Evolutionary conservation across 53 echinoderm and acorn worm genomes (phyloP).

Genomic region (Echinometra lucunter): DNA sequence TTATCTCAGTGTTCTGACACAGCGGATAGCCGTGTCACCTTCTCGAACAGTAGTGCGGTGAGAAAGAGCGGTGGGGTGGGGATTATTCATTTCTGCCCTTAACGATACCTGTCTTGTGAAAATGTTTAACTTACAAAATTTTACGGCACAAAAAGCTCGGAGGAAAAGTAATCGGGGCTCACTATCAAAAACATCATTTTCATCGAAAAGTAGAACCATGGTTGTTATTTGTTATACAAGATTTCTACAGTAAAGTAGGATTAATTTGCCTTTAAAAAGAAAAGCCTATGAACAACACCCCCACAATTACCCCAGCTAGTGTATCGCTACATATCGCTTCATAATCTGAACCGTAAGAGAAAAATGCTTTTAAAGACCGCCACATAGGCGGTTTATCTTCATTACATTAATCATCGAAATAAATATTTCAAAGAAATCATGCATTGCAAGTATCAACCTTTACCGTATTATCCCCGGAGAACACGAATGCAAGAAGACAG

Average conservation of each 20-base stretch:
- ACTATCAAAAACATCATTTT: too few relatives aligned
- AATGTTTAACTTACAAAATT: too few relatives aligned
- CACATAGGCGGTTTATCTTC: not conserved
- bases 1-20: too few relatives aligned
- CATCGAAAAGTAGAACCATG: too few relatives aligned
- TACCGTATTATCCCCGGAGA: not conserved
- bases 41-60: too few relatives aligned
- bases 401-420: not conserved
- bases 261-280: not conserved
- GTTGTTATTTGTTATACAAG: too few relatives aligned
- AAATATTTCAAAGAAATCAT: not conserved
- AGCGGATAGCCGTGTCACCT: too few relatives aligned
- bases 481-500: constrained; percentile 20
- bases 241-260: not conserved
- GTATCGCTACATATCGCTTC: not conserved
- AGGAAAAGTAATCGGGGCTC: too few relatives aligned
- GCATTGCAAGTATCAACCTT: not conserved
- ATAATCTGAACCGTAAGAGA: not conserved
- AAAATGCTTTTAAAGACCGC: not conserved
- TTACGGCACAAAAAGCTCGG: too few relatives aligned
- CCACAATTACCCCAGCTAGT: not conserved
- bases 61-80: too few relatives aligned
- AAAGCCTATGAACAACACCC: not conserved
- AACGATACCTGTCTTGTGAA: too few relatives aligned
- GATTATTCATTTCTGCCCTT: too few relatives aligned